A percentile compares a stretch with the other conserved stretches of the same genome.
Evolutionary conservation across 2,113 vertebrate genomes (phyloP).

Genomic region (Pionites leucogaster): DNA sequence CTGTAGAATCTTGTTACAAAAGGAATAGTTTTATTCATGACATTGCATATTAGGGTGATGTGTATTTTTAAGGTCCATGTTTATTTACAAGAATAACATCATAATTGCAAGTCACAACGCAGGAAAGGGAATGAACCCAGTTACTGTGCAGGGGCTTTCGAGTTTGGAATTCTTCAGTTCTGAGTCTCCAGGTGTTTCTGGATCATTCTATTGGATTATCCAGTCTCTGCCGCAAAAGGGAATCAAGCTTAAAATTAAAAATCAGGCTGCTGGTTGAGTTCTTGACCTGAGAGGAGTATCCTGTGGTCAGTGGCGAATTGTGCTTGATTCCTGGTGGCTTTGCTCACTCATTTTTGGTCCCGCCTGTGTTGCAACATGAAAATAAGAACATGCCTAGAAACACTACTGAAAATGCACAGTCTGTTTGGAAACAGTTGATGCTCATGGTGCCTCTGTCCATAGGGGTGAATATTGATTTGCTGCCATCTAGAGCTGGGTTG

Average conservation of each 20-base stretch:
- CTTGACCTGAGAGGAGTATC: background rate
- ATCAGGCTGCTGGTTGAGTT: background rate
- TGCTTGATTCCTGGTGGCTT: background rate
- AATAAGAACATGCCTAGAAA: background rate
- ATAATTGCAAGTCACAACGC: background rate
- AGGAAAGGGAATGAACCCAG: background rate
- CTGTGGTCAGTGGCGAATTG: background rate
- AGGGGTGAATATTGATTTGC: slow-evolving; percentile 55
- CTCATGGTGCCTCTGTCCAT: background rate
- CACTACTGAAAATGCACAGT: background rate
- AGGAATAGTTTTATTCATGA: background rate
- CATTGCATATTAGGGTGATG: background rate
- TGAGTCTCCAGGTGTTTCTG: background rate
- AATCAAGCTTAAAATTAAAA: background rate
- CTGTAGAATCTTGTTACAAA: background rate
- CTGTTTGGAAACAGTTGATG: background rate
- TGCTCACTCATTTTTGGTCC: background rate
- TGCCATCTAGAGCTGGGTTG: slow-evolving; percentile 65
- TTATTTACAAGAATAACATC: background rate
- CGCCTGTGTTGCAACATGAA: background rate
- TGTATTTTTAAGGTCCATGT: background rate
- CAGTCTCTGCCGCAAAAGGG: background rate
- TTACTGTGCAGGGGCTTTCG: background rate
- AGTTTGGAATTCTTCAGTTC: background rate
- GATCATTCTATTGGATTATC: background rate